phyloP scores from a whole-genome alignment of 2,113 vertebrate genomes.

The Lamprologus callipterus region DNA sequence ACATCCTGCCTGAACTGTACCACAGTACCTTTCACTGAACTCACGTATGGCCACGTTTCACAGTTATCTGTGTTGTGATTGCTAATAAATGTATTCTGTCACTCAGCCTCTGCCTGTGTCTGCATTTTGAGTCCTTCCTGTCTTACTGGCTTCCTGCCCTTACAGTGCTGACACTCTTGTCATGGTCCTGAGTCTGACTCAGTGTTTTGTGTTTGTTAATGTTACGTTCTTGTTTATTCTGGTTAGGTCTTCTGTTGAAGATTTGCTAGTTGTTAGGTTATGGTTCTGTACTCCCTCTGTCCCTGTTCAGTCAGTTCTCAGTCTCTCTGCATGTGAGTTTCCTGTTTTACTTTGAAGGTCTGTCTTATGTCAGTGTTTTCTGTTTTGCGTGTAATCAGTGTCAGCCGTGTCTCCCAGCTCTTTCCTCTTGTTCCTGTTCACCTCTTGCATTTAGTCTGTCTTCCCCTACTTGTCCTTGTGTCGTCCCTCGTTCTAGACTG shows the following conservation, averaged over 20 bases:
- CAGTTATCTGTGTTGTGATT: background rate
- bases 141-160: background rate
- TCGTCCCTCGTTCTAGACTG: background rate
- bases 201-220: background rate
- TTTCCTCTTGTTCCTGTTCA: background rate
- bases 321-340: background rate
- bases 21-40: background rate
- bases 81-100: background rate
- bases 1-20: background rate
- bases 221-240: rapidly evolving
- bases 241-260: background rate
- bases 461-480: background rate
- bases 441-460: background rate
- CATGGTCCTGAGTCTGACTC: background rate
- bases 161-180: background rate
- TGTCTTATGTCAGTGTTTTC: background rate
- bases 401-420: background rate
- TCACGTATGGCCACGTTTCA: background rate
- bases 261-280: background rate
- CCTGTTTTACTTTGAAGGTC: background rate
- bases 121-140: background rate
- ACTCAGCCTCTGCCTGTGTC: background rate
- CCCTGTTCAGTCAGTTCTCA: background rate
- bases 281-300: background rate
- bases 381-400: background rate